These are phyloP conservation scores for Drosophila paracracens DNA, from an alignment of 2,888 invertebrate genomes.

Conservation along the genomic window DNA sequence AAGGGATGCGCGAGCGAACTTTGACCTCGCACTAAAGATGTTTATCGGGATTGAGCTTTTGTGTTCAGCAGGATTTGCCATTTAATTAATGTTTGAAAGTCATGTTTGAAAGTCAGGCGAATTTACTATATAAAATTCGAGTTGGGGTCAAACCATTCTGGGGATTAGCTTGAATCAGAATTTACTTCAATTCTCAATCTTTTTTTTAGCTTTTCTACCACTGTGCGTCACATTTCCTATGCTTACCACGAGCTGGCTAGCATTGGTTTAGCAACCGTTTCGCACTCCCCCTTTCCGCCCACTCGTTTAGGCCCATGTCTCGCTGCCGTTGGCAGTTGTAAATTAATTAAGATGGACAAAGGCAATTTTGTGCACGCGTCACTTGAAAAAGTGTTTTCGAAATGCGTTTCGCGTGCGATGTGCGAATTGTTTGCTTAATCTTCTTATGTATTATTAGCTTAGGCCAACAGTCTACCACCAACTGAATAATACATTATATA, in stretches of 20 bases:
- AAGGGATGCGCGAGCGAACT: neutral
- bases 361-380: constrained; percentile 63
- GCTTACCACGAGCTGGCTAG: constrained; percentile 8
- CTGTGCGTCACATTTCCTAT: constrained; percentile 34
- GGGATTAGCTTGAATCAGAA: neutral
- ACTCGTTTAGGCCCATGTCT: neutral
- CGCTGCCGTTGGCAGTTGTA: constrained; percentile 44
- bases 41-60: neutral
- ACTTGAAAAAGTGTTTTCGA: constrained; percentile 34
- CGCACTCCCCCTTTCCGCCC: neutral
- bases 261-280: neutral
- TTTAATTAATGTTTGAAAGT: neutral
- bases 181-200: neutral
- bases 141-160: neutral
- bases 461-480: constrained; percentile 9
- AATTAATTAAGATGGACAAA: constrained; percentile 79
- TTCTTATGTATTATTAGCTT: constrained; percentile 11
- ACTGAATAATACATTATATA: constrained; percentile 9
- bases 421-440: constrained; percentile 28
- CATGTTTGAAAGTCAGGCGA: too few relatives aligned
- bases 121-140: neutral
- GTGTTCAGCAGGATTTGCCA: neutral
- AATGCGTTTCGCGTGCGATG: constrained; percentile 28
- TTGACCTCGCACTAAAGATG: neutral
- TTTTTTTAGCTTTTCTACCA: constrained; percentile 7